A percentile compares a stretch with the other conserved stretches of the same genome.
Evolutionary conservation across 2,888 invertebrate species (phyloP).

Genomic region (Rotaria macrura): DNA sequence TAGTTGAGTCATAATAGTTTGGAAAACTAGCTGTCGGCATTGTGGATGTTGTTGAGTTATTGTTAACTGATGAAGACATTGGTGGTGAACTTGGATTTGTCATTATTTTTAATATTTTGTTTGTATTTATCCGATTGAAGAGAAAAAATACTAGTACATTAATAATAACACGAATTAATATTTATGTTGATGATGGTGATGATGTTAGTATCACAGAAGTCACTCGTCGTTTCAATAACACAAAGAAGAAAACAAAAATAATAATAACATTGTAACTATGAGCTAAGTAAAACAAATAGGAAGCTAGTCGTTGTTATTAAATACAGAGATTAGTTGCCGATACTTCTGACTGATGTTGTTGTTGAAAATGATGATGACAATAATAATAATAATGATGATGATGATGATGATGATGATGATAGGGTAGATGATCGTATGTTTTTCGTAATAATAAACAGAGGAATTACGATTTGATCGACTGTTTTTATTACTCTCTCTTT

Average conservation of each 20-base stretch:
- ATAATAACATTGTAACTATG: not conserved
- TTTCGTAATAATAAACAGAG: conserved; percentile 11
- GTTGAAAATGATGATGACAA: not conserved
- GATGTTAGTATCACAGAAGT: not conserved
- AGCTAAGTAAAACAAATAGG: conserved; percentile 8
- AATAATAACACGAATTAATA: conserved; percentile 1
- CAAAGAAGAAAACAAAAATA: not conserved
- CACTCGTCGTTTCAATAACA: conserved; percentile 9
- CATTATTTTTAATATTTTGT: not conserved
- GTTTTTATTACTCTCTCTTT: conserved; percentile 12
- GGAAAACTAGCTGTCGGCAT: not conserved
- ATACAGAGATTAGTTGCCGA: not conserved
- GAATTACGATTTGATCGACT: conserved; percentile 4
- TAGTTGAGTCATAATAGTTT: not conserved
- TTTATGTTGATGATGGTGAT: not conserved
- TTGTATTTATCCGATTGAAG: not conserved
- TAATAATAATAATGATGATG: too few relatives aligned
- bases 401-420: not conserved
- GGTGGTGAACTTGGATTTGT: conserved; percentile 21
- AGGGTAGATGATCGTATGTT: not conserved
- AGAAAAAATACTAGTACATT: not conserved
- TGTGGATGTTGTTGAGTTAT: not conserved
- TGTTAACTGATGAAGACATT: not conserved
- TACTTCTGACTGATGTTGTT: not conserved
- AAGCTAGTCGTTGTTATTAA: not conserved